Evolutionary conservation across 2,888 invertebrate species (phyloP).

Genomic region (Ashinkailepas kermadecensis): DNA sequence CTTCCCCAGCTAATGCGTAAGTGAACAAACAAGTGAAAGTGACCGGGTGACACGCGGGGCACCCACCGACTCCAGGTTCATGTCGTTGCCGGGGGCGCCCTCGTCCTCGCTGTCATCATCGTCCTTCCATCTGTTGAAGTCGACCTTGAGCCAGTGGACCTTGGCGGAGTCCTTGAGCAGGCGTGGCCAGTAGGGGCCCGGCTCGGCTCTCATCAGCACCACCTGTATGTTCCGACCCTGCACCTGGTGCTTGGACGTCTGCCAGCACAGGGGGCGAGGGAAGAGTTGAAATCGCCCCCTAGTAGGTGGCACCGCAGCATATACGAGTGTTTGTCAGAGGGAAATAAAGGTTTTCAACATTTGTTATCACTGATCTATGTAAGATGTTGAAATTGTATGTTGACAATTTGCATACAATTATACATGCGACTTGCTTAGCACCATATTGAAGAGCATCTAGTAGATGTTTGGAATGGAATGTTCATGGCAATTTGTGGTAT

Average conservation of each 20-base stretch:
- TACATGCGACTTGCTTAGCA: too few species aligned
- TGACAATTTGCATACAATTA: too few species aligned
- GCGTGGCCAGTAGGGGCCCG: constrained; percentile 77
- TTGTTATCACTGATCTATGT: too few species aligned
- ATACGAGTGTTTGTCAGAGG: too few species aligned
- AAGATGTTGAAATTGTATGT: too few species aligned
- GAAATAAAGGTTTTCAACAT: too few species aligned
- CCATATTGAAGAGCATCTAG: too few species aligned
- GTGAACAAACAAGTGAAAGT: too few species aligned
- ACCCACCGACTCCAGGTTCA: constrained; percentile 53
- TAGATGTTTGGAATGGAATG: too few species aligned
- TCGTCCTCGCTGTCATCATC: constrained; percentile 89
- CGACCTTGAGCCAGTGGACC: constrained; percentile 91
- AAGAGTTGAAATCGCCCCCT: background rate
- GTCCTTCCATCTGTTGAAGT: constrained; percentile 97
- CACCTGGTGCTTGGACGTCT: constrained; percentile 49
- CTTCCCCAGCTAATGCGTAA: too few species aligned
- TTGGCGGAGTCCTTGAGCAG: constrained; percentile 80
- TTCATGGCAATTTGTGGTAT: too few species aligned
- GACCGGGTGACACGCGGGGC: constrained; percentile 26
- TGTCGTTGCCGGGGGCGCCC: constrained; percentile 44
- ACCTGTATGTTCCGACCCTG: constrained; percentile 48
- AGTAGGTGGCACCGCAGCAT: too few species aligned
- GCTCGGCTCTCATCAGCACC: constrained; percentile 52
- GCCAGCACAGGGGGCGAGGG: background rate